Percentiles rank a stretch among this genome's conserved stretches.
Conservation (phyloP, 2,888 invertebrate species). For the Nezara viridula region DNA sequence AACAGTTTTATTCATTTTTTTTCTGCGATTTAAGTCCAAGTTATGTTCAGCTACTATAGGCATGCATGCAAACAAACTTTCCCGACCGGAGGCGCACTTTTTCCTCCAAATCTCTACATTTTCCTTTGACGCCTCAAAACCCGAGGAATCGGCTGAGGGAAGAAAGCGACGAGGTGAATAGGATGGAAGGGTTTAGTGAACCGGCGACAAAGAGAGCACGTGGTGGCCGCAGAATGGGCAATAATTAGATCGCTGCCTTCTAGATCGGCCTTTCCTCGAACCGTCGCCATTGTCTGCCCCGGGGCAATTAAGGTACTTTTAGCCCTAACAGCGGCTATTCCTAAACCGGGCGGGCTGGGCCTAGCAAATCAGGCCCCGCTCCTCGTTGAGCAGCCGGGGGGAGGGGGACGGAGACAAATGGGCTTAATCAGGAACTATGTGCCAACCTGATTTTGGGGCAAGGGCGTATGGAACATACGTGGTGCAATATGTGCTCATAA, state of each 20-base stretch:
- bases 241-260: conserved; percentile 43
- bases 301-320: conserved; percentile 38
- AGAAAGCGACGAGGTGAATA: conserved; percentile 20
- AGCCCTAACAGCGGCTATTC: not conserved
- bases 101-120: not conserved
- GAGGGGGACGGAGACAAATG: not conserved
- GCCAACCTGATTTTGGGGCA: not conserved
- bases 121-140: not conserved
- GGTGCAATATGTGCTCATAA: no score
- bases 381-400: not conserved
- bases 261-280: conserved; percentile 36
- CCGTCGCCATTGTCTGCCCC: conserved; percentile 16
- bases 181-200: conserved; percentile 21
- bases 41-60: not conserved
- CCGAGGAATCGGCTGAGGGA: not conserved
- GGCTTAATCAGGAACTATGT: not conserved
- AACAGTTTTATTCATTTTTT: no score
- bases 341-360: not conserved
- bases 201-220: conserved; percentile 33
- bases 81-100: not conserved
- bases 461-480: not conserved
- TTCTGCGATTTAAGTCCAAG: no score
- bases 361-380: not conserved
- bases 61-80: not conserved
- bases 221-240: conserved; percentile 38